Conservation (phyloP, 2,797 vertebrate genomes). For the Heterohyrax brucei region DNA sequence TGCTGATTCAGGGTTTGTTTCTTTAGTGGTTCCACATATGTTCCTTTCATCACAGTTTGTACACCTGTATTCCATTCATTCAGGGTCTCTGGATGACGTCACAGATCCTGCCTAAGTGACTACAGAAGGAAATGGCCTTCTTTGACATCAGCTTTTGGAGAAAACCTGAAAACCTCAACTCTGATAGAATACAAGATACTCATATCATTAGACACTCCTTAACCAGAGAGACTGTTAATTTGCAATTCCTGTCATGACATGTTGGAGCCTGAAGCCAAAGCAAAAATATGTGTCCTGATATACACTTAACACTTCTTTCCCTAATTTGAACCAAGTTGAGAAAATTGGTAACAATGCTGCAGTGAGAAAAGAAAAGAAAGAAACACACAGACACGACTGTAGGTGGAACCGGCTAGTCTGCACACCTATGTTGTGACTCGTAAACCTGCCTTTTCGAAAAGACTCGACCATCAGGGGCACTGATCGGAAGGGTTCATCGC, state of each 20-base stretch:
- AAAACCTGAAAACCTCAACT: not conserved
- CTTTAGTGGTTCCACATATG: not conserved
- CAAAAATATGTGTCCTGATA: not conserved
- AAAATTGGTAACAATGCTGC: slow-evolving; percentile 16
- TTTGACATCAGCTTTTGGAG: not conserved
- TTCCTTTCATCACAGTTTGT: not conserved
- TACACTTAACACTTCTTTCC: not conserved
- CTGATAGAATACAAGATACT: not conserved
- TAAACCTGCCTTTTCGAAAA: not conserved
- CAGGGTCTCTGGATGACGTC: not conserved
- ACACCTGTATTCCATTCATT: not conserved
- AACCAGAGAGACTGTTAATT: not conserved
- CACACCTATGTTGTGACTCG: not conserved
- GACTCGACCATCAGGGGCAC: no score
- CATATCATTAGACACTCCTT: not conserved
- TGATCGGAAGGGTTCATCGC: not conserved
- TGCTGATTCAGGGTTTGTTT: not conserved
- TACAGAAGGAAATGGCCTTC: not conserved
- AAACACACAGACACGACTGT: not conserved
- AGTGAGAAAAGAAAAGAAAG: not conserved
- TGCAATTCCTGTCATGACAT: not conserved
- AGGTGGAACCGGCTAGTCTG: not conserved
- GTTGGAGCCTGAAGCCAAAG: not conserved
- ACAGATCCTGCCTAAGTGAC: not conserved
- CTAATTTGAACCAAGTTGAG: not conserved